Evolutionary conservation across 2,113 vertebrate genomes (phyloP).

Genomic region (Anoplopoma fimbria): DNA sequence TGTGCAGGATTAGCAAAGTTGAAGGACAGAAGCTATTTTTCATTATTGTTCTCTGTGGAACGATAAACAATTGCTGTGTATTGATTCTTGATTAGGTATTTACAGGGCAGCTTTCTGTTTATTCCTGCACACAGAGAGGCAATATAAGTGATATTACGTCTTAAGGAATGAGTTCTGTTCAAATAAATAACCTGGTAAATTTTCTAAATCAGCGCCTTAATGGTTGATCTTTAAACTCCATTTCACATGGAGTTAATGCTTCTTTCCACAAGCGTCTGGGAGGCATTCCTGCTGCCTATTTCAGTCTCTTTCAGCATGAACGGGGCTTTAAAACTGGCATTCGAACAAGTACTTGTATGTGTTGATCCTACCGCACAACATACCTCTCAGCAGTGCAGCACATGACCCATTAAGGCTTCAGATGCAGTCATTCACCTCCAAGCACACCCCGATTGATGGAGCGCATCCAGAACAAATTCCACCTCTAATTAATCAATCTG

Average conservation of each 20-base stretch:
- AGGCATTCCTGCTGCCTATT: slow-evolving; percentile 20
- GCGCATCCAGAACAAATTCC: slow-evolving; percentile 47
- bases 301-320: slow-evolving; percentile 34
- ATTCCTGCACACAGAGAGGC: background rate
- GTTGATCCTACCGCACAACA: slow-evolving; percentile 22
- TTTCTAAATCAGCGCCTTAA: background rate
- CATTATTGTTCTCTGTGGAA: slow-evolving; percentile 12
- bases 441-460: background rate
- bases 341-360: slow-evolving; percentile 22
- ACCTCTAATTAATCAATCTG: slow-evolving; percentile 41
- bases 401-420: slow-evolving; percentile 36
- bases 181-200: background rate
- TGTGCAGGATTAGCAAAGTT: slow-evolving; percentile 44
- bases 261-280: slow-evolving; percentile 21
- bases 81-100: slow-evolving; percentile 43
- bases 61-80: slow-evolving; percentile 37
- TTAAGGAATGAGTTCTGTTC: background rate
- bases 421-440: slow-evolving; percentile 2
- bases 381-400: slow-evolving; percentile 53
- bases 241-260: slow-evolving; percentile 46
- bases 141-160: background rate
- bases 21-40: slow-evolving; percentile 49
- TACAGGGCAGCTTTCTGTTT: background rate
- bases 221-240: slow-evolving; percentile 20
- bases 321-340: slow-evolving; percentile 30